Percentiles rank a stretch among this genome's conserved stretches.
These are phyloP conservation scores for Diglossa cyanea DNA, from an alignment of 2,797 vertebrate genomes.

Conservation along the genomic window DNA sequence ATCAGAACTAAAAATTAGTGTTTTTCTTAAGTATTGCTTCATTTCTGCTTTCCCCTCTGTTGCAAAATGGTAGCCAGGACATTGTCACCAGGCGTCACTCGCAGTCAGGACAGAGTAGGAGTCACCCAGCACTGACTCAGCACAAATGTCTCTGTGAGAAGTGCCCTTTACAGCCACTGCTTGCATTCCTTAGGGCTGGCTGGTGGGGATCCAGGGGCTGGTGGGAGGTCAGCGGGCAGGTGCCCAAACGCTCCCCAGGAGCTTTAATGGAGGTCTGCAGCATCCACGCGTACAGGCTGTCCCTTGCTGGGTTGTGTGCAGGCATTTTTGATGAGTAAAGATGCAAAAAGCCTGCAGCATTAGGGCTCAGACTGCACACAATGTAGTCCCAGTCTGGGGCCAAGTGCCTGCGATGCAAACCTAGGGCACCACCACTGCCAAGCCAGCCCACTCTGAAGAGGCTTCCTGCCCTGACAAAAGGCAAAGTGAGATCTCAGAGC, in stretches of 20 bases:
- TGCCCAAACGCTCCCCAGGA: not conserved
- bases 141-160: not conserved
- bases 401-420: rapidly evolving
- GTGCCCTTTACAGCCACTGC: not conserved
- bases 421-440: not conserved
- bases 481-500: not conserved
- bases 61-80: not conserved
- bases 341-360: rapidly evolving
- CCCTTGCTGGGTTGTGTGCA: not conserved
- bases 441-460: not conserved
- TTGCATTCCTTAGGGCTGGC: not conserved
- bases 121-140: not conserved
- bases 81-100: rapidly evolving
- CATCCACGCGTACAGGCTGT: not conserved
- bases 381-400: not conserved
- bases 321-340: not conserved
- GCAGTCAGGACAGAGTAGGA: not conserved
- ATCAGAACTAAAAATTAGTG: not conserved
- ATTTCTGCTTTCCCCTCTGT: not conserved
- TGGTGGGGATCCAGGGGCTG: not conserved
- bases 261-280: not conserved
- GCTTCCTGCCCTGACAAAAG: not conserved
- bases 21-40: not conserved
- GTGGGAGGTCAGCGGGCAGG: not conserved
- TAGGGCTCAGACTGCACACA: not conserved